Percentiles rank a stretch among this genome's conserved stretches.
Evolutionary conservation across 2,888 invertebrate genomes (phyloP).

Genomic region (Sisyra nigra): DNA sequence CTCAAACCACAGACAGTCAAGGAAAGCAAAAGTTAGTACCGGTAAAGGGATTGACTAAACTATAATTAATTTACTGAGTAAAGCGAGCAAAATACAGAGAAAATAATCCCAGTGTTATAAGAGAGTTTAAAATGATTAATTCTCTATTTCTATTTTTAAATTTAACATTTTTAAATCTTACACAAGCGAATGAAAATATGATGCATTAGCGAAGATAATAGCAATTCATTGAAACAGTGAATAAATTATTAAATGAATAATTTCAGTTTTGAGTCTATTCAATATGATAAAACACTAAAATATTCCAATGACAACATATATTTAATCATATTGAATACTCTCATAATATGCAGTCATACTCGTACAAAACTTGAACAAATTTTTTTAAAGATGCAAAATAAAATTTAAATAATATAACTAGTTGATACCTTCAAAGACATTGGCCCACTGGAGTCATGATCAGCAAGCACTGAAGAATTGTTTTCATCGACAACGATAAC

Average conservation of each 20-base stretch:
- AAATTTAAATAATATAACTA: not conserved
- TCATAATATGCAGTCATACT: conserved; percentile 4
- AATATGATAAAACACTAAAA: no score
- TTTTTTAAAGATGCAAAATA: no score
- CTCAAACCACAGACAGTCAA: conserved; percentile 20
- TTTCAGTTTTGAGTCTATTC: conserved; percentile 1
- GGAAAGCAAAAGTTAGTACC: conserved; percentile 13
- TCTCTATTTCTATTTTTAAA: no score
- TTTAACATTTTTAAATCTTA: no score
- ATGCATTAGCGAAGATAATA: no score
- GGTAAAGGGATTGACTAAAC: not conserved
- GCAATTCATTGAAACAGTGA: not conserved
- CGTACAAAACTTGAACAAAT: conserved; percentile 6
- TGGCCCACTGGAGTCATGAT: conserved; percentile 60
- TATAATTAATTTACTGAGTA: not conserved
- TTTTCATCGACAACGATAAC: conserved; percentile 82
- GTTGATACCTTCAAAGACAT: conserved; percentile 67
- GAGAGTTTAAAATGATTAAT: no score
- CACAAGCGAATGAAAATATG: no score
- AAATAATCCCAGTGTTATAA: no score
- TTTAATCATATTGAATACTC: conserved; percentile 3
- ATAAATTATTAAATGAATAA: no score
- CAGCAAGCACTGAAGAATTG: conserved; percentile 65
- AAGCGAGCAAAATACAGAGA: not conserved
- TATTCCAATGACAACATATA: conserved; percentile 6